Base-by-base conservation (phyloP, 2,888 invertebrate genomes). In the Celastrina argiolus region DNA sequence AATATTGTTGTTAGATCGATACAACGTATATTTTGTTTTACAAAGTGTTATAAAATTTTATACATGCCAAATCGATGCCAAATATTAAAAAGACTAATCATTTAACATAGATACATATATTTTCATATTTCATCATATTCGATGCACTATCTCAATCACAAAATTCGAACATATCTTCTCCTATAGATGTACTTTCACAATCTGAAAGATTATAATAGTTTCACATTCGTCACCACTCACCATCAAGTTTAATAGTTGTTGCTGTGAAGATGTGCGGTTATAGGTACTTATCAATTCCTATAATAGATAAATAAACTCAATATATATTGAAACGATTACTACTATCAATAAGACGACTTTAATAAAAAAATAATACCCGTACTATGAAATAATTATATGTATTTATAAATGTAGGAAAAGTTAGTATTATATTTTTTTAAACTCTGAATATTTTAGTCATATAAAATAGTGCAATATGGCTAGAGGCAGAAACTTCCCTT, bases 51-150 rank as follows among this genome's bases (percentile, higher is more conserved):
- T 14, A 63, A 61, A 63, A 64, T 68, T 61, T 63, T 66, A 58
- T 65, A 66, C 59, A 81, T 77, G 87, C 88, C 87, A 87, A 88
- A 87, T 73, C 70, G 67, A 79, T 87, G 88, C 88, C 88, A 88
- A 88, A 88, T 83, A 80, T 79, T 77, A 71, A 70, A 36, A 72
- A 73, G 75, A 75, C 65, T 68, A 75, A 71, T 69, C 63, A 61
- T 61, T 2, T 58, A 64, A 66, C 28, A 61, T 58, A 45, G 56
- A 28, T 65, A 36, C 18, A 28, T 65, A 67, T 68, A 67, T 68
- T 68, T 66, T 68, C 66, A 56, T 68, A 68, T 65, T 12, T 41
- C 34, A 64, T n/a, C 2, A 61, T 22, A 39, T 36, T 39, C 18
- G 22, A 18, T 18, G 16, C 16, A 58, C 16, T 7, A 34, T 34